These are phyloP conservation scores for Megastigmus dorsalis DNA, from an alignment of 2,888 invertebrate genomes.

Conservation along the genomic window DNA sequence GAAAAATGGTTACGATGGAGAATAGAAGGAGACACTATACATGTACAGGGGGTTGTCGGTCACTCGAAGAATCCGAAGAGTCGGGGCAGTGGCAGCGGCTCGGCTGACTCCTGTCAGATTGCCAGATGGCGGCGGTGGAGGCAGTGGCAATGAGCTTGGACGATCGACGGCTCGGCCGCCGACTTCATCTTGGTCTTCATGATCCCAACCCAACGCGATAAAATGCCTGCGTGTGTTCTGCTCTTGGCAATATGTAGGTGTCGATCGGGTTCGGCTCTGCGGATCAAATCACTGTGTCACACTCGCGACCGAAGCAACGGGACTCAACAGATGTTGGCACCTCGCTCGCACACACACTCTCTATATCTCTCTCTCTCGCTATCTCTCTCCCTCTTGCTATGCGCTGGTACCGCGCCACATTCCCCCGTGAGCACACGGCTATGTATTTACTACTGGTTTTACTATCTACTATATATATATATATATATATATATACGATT, in stretches of 20 bases:
- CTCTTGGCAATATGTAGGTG: no score
- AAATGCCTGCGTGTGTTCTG: background rate
- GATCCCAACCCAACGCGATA: no score
- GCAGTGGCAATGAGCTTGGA: background rate
- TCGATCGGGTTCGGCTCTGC: background rate
- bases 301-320: background rate
- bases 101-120: background rate
- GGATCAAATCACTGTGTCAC: background rate
- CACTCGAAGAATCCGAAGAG: no score
- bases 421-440: background rate
- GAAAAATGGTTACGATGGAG: background rate
- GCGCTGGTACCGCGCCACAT: constrained; percentile 10
- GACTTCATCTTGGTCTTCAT: background rate
- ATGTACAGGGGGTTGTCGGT: background rate
- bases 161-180: background rate
- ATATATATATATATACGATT: no score
- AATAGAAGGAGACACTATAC: background rate
- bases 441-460: background rate
- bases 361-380: background rate
- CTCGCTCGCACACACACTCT: background rate
- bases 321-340: constrained; percentile 19
- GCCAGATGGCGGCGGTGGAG: constrained; percentile 15
- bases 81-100: background rate
- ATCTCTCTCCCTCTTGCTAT: background rate
- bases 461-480: no score